Percentiles rank a stretch among this genome's conserved stretches.
Evolutionary conservation across 2,888 invertebrate species (phyloP).

Genomic region (Phaonia tiefii): DNA sequence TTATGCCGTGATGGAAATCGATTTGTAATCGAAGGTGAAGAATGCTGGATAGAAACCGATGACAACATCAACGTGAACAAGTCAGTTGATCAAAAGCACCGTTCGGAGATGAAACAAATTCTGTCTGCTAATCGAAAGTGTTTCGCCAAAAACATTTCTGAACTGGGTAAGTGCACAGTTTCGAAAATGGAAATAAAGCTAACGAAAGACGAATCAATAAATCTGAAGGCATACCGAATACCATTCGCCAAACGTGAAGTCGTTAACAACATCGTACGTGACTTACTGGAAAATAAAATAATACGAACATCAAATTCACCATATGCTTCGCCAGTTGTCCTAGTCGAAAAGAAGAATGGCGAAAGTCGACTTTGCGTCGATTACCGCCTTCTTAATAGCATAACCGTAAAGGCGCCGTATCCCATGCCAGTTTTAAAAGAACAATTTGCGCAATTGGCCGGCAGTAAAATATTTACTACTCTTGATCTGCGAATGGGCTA

Average conservation of each 20-base stretch:
- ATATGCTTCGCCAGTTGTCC: no score
- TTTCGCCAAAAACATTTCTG: no score
- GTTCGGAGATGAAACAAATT: constrained; percentile 8
- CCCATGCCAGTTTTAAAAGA: constrained; percentile 56
- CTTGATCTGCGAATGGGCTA: no score
- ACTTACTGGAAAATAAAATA: constrained; percentile 18
- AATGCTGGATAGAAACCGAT: no score
- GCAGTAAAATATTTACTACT: no score
- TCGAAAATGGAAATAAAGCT: no score
- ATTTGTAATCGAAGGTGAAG: constrained; percentile 55
- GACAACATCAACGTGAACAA: constrained; percentile 7
- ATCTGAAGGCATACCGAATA: constrained; percentile 18
- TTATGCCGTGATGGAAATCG: constrained; percentile 49
- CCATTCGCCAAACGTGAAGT: constrained; percentile 32
- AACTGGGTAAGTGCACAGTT: no score
- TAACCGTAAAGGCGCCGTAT: constrained; percentile 42
- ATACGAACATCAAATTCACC: no score
- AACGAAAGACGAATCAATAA: constrained; percentile 36
- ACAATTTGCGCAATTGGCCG: no score
- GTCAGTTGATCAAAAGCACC: not conserved
- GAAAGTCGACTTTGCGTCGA: constrained; percentile 59
- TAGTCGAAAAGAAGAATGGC: no score
- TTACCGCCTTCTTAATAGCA: constrained; percentile 53
- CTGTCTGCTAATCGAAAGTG: no score
- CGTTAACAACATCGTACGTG: constrained; percentile 20